These are phyloP conservation scores for Lasioglossum morio DNA, from an alignment of 2,888 invertebrate genomes.

Conservation along the genomic window DNA sequence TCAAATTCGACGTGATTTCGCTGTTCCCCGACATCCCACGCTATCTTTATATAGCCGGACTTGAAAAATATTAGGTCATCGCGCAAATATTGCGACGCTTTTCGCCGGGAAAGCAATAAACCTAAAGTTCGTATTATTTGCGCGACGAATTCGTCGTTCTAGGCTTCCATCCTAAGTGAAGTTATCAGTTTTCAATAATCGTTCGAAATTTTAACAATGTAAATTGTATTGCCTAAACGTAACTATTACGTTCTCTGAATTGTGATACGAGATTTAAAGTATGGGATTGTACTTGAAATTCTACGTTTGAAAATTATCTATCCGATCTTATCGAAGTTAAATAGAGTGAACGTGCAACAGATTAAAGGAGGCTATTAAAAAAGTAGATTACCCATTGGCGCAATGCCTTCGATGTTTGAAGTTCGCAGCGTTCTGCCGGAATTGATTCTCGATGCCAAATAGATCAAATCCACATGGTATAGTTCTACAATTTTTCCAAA, in stretches of 20 bases:
- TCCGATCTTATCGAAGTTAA: not conserved
- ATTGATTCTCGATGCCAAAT: not conserved
- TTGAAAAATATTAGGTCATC: not conserved
- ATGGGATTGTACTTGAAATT: not conserved
- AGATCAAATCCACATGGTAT: not conserved
- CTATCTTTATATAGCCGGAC: not conserved
- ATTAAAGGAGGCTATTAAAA: not conserved
- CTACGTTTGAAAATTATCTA: not conserved
- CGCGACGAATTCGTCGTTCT: not conserved
- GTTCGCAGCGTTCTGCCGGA: not conserved
- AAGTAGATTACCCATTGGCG: not conserved
- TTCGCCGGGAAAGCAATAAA: not conserved
- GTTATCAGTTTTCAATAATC: not conserved
- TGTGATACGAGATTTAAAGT: not conserved
- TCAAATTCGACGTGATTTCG: not conserved
- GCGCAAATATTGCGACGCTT: constrained; percentile 2
- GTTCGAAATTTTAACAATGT: not conserved
- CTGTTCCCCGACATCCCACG: not conserved
- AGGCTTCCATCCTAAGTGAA: not conserved
- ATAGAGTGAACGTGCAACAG: not conserved
- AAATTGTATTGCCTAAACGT: not conserved
- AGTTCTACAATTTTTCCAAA: not conserved
- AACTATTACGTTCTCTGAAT: not conserved
- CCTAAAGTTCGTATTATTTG: not conserved
- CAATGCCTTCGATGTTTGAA: not conserved